Evolutionary conservation across 1,140 invertebrate species (phyloP).

Genomic region (Phortica variegata): DNA sequence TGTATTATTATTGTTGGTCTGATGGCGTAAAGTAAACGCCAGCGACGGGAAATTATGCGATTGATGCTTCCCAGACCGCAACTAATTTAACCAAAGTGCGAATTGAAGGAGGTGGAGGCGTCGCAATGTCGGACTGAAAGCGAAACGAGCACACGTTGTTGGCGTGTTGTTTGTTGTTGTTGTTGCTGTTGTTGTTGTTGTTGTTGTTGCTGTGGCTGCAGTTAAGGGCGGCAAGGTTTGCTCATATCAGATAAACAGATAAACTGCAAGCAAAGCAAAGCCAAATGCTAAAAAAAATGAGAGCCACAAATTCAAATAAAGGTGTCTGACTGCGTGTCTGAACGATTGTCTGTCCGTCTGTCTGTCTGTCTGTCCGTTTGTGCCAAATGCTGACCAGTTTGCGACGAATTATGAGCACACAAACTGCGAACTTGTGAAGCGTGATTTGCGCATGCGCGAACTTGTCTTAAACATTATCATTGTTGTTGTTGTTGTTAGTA

Average conservation of each 20-base stretch:
- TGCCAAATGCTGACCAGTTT: no score
- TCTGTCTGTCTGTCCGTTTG: no score
- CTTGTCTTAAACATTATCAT: neutral
- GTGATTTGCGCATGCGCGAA: constrained; percentile 39
- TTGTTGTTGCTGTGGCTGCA: constrained; percentile 4
- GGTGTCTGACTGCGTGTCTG: no score
- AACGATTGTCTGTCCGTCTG: no score
- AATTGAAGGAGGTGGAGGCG: constrained; percentile 31
- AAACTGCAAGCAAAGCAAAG: no score
- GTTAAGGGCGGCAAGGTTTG: no score
- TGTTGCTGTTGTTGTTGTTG: no score
- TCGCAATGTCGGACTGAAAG: neutral
- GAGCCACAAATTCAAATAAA: no score
- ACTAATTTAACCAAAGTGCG: constrained; percentile 55
- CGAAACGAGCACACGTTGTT: no score
- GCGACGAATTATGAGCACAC: constrained; percentile 44
- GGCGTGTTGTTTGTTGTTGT: no score
- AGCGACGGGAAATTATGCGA: constrained; percentile 49
- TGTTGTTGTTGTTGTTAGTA: neutral
- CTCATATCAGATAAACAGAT: no score
- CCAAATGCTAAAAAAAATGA: no score
- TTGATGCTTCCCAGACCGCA: constrained; percentile 53
- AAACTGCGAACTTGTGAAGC: constrained; percentile 53
- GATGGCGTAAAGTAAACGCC: constrained; percentile 46
- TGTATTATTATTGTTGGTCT: constrained; percentile 9